Percentiles rank a stretch among this genome's conserved stretches.
These are phyloP conservation scores for Lepisosteus oculatus DNA, from an alignment of 2,113 vertebrate genomes.

Conservation along the genomic window DNA sequence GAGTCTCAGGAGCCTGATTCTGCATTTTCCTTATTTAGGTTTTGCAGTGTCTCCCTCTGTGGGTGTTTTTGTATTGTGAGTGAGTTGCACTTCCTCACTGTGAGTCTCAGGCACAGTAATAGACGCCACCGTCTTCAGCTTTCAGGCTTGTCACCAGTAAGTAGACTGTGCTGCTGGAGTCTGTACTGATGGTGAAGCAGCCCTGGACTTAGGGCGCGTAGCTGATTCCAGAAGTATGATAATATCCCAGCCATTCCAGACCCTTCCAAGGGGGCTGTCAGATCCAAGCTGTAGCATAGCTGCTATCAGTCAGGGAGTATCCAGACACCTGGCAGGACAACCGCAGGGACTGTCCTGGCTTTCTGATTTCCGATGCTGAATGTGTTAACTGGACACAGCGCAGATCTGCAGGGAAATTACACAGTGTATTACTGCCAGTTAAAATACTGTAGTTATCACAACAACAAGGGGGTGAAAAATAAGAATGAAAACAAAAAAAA, in stretches of 20 bases:
- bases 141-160: background rate
- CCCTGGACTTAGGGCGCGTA: background rate
- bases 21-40: too few relatives aligned
- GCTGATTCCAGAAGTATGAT: background rate
- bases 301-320: conserved; percentile 1
- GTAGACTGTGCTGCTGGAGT: background rate
- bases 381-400: conserved; percentile 19
- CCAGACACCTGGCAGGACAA: conserved; percentile 35
- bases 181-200: background rate
- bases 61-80: too few relatives aligned
- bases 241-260: conserved; percentile 22
- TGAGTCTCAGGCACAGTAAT: conserved; percentile 3
- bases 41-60: too few relatives aligned
- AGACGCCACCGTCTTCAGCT: background rate
- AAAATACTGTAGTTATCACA: too few relatives aligned
- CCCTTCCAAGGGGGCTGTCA: conserved; percentile 28
- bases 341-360: conserved; percentile 27
- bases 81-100: background rate
- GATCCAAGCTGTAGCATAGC: conserved; percentile 15
- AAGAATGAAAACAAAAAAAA: too few relatives aligned
- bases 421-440: too few relatives aligned
- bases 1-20: too few relatives aligned
- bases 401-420: conserved; percentile 21
- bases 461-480: too few relatives aligned
- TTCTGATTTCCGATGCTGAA: conserved; percentile 25